Evolutionary conservation across 2,113 vertebrate genomes (phyloP).

Genomic region (Stigmatopora nigra): DNA sequence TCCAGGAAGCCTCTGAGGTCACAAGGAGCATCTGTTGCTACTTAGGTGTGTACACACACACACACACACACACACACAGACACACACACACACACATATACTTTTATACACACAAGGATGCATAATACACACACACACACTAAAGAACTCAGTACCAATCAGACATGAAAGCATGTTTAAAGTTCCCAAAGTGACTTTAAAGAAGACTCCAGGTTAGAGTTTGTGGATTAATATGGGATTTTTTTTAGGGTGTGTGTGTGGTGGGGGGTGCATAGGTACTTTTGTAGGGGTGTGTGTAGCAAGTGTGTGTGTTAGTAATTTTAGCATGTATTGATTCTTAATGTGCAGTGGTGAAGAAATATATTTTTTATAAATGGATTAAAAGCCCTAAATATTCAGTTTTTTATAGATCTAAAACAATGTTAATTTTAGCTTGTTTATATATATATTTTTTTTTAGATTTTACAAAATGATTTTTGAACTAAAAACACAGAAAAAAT

Average conservation of each 20-base stretch:
- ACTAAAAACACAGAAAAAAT: no score
- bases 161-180: conserved; percentile 68
- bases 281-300: no score
- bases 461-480: no score
- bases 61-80: conserved; percentile 16
- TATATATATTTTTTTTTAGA: no score
- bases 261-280: not conserved
- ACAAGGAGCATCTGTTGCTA: conserved; percentile 85
- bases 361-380: no score
- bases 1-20: conserved; percentile 91
- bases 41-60: conserved; percentile 62
- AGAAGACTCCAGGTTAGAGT: conserved; percentile 32
- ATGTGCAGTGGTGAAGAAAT: not conserved
- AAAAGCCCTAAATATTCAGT: no score
- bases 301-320: not conserved
- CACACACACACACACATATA: conserved; percentile 18
- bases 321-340: not conserved
- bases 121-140: conserved; percentile 37
- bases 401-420: no score
- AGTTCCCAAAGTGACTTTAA: conserved; percentile 57
- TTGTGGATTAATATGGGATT: conserved; percentile 13
- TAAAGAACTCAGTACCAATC: conserved; percentile 71
- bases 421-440: no score
- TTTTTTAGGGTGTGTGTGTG: conserved; percentile 10
- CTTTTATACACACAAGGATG: conserved; percentile 5